Evolutionary conservation across 2,113 vertebrate genomes (phyloP), one percentile per base, ranked within the genome.

Genomic region (Anseranas semipalmata): DNA sequence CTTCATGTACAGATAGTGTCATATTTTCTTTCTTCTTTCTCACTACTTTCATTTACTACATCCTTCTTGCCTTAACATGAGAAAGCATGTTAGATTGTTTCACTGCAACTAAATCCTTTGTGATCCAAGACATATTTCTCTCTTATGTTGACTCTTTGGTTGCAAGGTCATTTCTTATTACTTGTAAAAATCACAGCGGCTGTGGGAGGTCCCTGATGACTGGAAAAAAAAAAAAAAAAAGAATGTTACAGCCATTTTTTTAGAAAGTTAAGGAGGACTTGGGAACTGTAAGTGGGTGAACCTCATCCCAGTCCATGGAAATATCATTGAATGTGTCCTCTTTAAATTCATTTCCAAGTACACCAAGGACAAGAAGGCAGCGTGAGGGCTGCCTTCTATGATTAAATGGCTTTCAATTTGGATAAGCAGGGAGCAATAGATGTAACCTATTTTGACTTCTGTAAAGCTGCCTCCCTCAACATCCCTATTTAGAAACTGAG

Each of bases 1-100:
- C 35, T 46, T 7, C 5, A 7, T 32, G 19, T n/a, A 32, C 1
- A 60, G 6, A 30, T 14, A 59, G 2, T 1, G 0, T 27, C 9
- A 21, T 66, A 37, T 82, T 85, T 88, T 46, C 35, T 76, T 68
- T 67, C 5, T 58, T 74, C 11, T 75, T 85, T 74, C 5, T 65
- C 39, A 30, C 16, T 66, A 7, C 6, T 77, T 7, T 65, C 9
- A 3, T 70, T 73, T 68, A 62, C 28, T 45, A 45, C 11, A 17
- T 35, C 16, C 24, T 79, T 85, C 15, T 67, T 75, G 12, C 27
- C 12, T 83, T 55, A 74, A 7, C 37, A 79, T 72, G 30, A 75
- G 16, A 83, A 65, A 41, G 33, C 1, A n/a, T 22, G 43, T 9
- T 46, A 41, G 9, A 32, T 10, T 67, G 14, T 46, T 33, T 59